Evolutionary conservation across 2,888 invertebrate genomes (phyloP).

Genomic region (Pheosia tremula): DNA sequence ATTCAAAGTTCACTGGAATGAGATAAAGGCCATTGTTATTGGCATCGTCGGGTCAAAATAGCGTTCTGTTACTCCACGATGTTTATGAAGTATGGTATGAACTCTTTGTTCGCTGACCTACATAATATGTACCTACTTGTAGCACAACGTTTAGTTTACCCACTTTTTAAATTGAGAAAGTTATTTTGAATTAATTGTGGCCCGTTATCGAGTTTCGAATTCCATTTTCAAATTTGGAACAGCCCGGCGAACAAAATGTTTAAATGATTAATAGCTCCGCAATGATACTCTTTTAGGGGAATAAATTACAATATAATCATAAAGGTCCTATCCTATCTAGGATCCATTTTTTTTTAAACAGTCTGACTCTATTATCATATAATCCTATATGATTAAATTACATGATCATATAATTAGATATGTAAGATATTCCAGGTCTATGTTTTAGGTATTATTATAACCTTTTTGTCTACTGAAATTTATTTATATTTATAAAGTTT

Average conservation of each 20-base stretch:
- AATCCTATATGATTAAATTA: too few relatives aligned
- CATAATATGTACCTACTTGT: slow-evolving; percentile 28
- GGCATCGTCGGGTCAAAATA: slow-evolving; percentile 52
- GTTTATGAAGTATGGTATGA: slow-evolving; percentile 45
- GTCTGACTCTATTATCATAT: too few relatives aligned
- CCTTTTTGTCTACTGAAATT: too few relatives aligned
- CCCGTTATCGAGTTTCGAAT: slow-evolving; percentile 21
- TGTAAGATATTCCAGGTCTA: too few relatives aligned
- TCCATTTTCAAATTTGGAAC: slow-evolving; percentile 33
- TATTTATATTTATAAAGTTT: too few relatives aligned
- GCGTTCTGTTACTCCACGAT: slow-evolving; percentile 53
- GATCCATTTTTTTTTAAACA: too few relatives aligned
- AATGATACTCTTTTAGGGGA: too few relatives aligned
- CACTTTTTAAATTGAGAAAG: slow-evolving; percentile 41
- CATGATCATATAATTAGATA: too few relatives aligned
- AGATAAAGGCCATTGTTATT: slow-evolving; percentile 73
- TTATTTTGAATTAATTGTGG: slow-evolving; percentile 28
- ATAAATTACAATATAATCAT: too few relatives aligned
- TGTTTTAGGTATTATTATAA: too few relatives aligned
- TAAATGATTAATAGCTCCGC: not conserved
- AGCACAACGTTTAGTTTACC: slow-evolving; percentile 40
- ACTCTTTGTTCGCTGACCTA: slow-evolving; percentile 63
- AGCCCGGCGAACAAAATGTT: not conserved
- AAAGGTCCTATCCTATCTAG: too few relatives aligned
- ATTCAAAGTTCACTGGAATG: slow-evolving; percentile 71